Base-by-base conservation (phyloP, 2,888 invertebrate species). In the Neuroscelio doddi region DNA sequence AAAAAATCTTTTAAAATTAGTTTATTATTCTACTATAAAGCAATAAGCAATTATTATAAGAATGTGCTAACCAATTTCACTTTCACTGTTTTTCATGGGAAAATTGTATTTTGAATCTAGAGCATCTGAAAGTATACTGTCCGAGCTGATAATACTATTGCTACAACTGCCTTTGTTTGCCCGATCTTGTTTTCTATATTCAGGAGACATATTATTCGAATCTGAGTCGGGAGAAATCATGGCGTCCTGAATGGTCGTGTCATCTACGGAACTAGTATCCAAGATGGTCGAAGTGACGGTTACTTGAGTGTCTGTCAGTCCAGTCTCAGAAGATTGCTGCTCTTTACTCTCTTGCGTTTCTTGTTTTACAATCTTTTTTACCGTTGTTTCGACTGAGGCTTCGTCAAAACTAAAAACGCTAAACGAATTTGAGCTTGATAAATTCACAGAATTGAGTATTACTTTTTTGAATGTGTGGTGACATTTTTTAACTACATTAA, bases 171-270 rank as follows among this genome's bases (percentile, higher is more conserved):
- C 75, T 55, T 70, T 69, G 1, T 69, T 64, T 12, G n/a, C n/a
- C n/a, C n/a, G n/a, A n/a, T n/a, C n/a, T n/a, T n/a, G n/a, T 21
- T 50, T 59, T 16, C 71, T 70, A 14, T 73, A 65, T 29, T 74
- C 73, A 0, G 74, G 67, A 1, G 76, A 80, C 1, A 72, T 42
- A 4, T 9, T 3, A 38, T 78, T 78, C 0, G 80, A 80, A 52
- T 83, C 83, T 3, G 80, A 78, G 36, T 83, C 83, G 0, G 83
- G 81, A 5, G 83, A 83, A 32, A 81, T 78, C 42, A 81, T 72
- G 0, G 76, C 74, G 27, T 83, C 83, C 56, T 80, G 75, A 46
- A 82, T 81, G 0, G 81, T 83, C 8, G 80, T 80, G 21, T 83
- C 82, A 0, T 82, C 80, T 8, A 76, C 75, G 4, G 83, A 79